Conservation (phyloP, 92 coral and sea anemone genomes). For the Siderastrea siderea region DNA sequence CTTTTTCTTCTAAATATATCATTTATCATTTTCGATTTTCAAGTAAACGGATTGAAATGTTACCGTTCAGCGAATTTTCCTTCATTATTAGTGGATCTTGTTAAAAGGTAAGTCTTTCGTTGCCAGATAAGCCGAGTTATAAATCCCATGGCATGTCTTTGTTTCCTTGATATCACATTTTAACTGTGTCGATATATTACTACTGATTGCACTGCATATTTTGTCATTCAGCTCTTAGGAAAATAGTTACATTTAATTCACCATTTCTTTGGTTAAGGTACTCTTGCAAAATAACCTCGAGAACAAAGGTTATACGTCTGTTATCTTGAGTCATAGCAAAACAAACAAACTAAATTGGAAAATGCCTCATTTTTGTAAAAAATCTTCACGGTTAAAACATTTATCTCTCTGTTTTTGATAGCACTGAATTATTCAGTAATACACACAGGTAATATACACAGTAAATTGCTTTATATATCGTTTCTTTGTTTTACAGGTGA, state of each 20-base stretch:
- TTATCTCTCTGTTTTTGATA: background rate
- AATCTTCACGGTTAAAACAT: background rate
- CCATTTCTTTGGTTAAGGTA: background rate
- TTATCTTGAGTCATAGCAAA: background rate
- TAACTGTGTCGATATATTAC: background rate
- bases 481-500: constrained; percentile 19
- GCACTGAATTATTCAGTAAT: background rate
- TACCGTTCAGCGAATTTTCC: background rate
- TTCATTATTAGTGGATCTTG: background rate
- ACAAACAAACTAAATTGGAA: background rate
- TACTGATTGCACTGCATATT: no score
- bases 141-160: background rate
- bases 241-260: background rate
- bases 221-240: background rate
- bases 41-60: background rate
- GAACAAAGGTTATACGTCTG: background rate
- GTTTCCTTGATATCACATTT: background rate
- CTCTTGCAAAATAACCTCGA: background rate
- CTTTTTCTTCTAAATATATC: background rate
- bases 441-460: background rate
- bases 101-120: constrained; percentile 1
- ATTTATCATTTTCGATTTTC: no score
- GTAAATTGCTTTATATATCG: no score
- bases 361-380: background rate
- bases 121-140: background rate